Conservation (phyloP, 2,113 vertebrate genomes). For the human (Homo sapiens) region GRCh38 chr9:133822501-133823000, state of each 20-base stretch:
- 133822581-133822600: background rate
- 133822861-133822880: background rate
- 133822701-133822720: fast-evolving
- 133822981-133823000: background rate
- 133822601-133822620: background rate
- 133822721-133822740: background rate
- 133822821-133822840: background rate
- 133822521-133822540: background rate
- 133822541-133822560: background rate
- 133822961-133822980: background rate
- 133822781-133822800: background rate
- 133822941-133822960: background rate
- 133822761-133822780: background rate
- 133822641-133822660: fast-evolving
- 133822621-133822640: background rate
- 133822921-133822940: background rate
- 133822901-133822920: background rate
- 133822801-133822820: background rate
- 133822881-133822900: background rate
- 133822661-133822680: fast-evolving
- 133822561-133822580: no score
- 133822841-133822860: background rate
- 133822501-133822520: fast-evolving
- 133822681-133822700: background rate
- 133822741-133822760: background rate